Conservation (phyloP, 2,888 invertebrate genomes). For the Folsomia manolachei region DNA sequence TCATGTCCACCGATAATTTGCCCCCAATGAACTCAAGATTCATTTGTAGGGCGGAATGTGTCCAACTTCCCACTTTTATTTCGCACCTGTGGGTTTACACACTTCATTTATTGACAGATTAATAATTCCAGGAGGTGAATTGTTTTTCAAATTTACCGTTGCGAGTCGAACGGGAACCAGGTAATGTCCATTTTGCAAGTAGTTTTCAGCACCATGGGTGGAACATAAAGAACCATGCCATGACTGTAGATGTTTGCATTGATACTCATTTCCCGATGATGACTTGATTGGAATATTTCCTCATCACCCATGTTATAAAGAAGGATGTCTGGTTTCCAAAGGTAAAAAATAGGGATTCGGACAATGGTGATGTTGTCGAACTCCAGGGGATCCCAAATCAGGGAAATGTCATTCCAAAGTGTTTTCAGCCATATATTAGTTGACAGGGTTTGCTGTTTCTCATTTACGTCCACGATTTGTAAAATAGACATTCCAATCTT, state of each 20-base stretch:
- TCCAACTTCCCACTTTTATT: background rate
- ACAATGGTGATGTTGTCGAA: background rate
- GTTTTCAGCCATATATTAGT: background rate
- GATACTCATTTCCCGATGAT: background rate
- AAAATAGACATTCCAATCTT: background rate
- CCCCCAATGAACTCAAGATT: background rate
- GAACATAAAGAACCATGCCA: background rate
- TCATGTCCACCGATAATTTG: background rate
- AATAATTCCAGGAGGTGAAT: too few species aligned
- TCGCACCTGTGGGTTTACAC: background rate
- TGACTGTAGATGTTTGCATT: background rate
- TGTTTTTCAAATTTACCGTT: too few species aligned
- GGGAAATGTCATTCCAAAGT: background rate
- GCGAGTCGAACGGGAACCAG: too few species aligned
- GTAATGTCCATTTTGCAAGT: background rate
- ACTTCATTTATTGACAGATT: background rate
- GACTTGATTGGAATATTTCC: background rate
- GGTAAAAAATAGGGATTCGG: background rate
- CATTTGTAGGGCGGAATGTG: background rate
- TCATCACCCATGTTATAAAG: background rate
- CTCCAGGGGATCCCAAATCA: background rate
- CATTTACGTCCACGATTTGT: background rate
- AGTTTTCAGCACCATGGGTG: background rate
- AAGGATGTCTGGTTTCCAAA: background rate
- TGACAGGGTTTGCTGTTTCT: background rate